Base-by-base conservation (phyloP, 2,113 vertebrate genomes). In the Myotis brandtii region DNA sequence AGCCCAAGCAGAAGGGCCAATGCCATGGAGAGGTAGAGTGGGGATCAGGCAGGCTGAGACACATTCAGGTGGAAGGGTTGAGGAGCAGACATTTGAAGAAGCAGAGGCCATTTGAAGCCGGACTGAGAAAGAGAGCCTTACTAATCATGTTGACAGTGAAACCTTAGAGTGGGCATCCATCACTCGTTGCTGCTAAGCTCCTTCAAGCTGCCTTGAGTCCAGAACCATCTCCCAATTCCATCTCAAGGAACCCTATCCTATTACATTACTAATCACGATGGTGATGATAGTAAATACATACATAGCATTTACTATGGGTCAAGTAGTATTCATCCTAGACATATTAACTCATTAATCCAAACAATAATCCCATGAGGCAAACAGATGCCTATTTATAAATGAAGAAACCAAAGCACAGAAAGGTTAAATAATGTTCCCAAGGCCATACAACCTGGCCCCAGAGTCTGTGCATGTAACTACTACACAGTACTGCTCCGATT, bases 361-460 rank as follows among this genome's bases (percentile, higher is more conserved):
- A 62, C 18, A 40, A 64, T 66, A 94, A 72, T 23, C 52, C 43
- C 32, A 40, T 1, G 32, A 87, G 52, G 21, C 43, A 80, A 75
- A 76, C 0, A 88, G 32, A 92, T 40, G 46, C 17, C 30, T 27
- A 62, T 5, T 40, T 37, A 48, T 9, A 64, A 66, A 56, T n/a
- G 54, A 93, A 86, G 73, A 96, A 80, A 80, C 12, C 1, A 27
- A 96, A n/a, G 10, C 66, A 84, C 6, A 69, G 67, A 90, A 66
- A 85, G 21, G 40, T 40, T 72, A 82, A 64, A 56, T 20, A 56
- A 86, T 43, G 32, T 92, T 10, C 25, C 48, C 77, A 64, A 43
- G 32, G 40, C 59, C 46, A 27, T 54, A 70, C 72, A 83, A 20
- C 77, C 50, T 46, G 76, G 40, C 62, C 69, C 46, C 56, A 77